Conservation (phyloP, 2,113 vertebrate species). For the Chamaea fasciata region DNA sequence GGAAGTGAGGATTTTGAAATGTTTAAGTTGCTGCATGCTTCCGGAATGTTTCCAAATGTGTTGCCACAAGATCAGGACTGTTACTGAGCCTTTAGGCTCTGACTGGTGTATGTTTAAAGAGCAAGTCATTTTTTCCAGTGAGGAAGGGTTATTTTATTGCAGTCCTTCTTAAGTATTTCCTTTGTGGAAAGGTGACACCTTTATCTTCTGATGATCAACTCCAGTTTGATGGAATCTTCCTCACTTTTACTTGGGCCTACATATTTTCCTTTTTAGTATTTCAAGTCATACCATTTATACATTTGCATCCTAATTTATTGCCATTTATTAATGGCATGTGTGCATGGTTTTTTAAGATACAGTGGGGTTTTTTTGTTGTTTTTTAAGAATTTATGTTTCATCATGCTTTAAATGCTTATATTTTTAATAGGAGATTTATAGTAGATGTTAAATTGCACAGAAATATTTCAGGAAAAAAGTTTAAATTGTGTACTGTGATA, state of each 20-base stretch:
- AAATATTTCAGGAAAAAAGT: background rate
- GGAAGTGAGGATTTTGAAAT: background rate
- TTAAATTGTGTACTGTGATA: background rate
- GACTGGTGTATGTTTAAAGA: background rate
- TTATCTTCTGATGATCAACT: background rate
- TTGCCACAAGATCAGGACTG: background rate
- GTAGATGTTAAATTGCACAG: background rate
- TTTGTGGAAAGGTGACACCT: background rate
- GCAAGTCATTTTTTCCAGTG: background rate
- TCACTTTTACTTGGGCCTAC: background rate
- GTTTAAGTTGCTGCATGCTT: background rate
- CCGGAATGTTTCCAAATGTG: background rate
- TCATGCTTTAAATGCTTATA: background rate
- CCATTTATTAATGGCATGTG: background rate
- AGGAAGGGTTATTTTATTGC: background rate
- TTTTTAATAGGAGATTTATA: background rate
- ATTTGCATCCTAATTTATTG: background rate
- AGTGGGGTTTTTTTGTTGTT: background rate
- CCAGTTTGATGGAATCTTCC: background rate
- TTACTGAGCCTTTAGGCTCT: background rate
- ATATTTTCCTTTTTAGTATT: background rate
- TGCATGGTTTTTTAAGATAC: background rate
- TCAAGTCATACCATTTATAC: background rate
- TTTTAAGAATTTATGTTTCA: background rate
- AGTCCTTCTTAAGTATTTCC: background rate